These are phyloP conservation scores for Eupithecia dodoneata DNA, from an alignment of 2,888 invertebrate genomes.

Conservation along the genomic window DNA sequence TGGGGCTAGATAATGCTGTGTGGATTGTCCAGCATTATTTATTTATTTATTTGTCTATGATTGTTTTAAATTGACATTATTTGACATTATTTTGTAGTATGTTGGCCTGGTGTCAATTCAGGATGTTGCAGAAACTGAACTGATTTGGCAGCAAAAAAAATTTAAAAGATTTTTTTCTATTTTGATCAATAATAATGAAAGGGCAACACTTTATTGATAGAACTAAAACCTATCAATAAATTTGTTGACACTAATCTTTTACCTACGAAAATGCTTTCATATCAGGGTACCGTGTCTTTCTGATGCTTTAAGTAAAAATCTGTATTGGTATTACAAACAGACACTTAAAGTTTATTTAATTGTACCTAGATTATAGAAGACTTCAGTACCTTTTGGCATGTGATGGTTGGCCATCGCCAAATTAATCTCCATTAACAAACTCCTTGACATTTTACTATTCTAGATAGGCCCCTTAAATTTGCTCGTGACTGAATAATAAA, in stretches of 20 bases:
- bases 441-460: conserved; percentile 49
- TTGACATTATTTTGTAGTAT: neutral
- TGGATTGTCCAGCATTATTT: no score
- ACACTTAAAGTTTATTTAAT: neutral
- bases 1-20: no score
- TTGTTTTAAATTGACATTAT: neutral
- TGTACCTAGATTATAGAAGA: neutral
- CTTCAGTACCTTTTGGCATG: neutral
- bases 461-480: neutral
- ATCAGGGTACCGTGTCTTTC: neutral
- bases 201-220: neutral
- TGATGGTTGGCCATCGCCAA: conserved; percentile 10
- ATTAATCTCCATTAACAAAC: conserved; percentile 21
- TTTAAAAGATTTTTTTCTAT: no score
- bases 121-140: neutral
- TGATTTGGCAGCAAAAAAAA: no score
- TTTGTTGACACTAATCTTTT: neutral
- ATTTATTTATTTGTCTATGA: conserved; percentile 7
- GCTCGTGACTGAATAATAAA: neutral
- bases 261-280: neutral
- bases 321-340: neutral
- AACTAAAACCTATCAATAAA: no score
- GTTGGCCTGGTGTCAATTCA: neutral
- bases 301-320: neutral
- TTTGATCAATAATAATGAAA: neutral